phyloP scores from a whole-genome alignment of 2,888 invertebrate genomes.

The Chrysotoxum bicinctum region DNA sequence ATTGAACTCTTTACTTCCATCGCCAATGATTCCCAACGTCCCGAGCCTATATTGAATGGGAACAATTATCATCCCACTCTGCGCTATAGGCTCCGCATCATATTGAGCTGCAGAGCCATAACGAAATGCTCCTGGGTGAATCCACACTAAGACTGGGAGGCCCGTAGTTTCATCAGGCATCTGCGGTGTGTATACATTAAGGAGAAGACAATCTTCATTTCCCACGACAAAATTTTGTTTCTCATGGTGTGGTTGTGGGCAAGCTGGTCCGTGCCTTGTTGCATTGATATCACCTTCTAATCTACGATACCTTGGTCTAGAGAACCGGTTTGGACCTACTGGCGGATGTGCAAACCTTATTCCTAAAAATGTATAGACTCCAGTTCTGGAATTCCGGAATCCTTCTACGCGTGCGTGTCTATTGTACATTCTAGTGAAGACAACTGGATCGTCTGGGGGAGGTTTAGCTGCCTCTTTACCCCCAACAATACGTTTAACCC shows the following conservation, averaged over 20 bases:
- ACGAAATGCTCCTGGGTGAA: conserved; percentile 90
- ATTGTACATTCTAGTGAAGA: not conserved
- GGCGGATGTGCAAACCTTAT: conserved; percentile 87
- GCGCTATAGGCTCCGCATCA: not conserved
- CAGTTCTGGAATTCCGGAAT: conserved; percentile 83
- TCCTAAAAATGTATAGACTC: conserved; percentile 88
- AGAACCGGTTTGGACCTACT: conserved; percentile 83
- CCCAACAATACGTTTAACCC: not conserved
- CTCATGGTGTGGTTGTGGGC: conserved; percentile 84
- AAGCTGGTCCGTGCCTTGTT: conserved; percentile 84
- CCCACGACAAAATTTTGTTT: conserved; percentile 80
- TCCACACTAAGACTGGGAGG: conserved; percentile 89
- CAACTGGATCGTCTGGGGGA: not conserved
- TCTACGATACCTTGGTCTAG: conserved; percentile 82
- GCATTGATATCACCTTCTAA: conserved; percentile 85
- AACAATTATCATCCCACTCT: conserved; percentile 87
- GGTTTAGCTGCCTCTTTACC: not conserved
- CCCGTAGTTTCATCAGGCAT: conserved; percentile 86
- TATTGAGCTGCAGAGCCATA: conserved; percentile 86
- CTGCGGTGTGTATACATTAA: conserved; percentile 89
- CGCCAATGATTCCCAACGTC: conserved; percentile 89
- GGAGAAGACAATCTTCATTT: conserved; percentile 88
- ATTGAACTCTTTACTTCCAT: conserved; percentile 87
- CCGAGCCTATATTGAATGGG: conserved; percentile 90
- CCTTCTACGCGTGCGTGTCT: conserved; percentile 85